phyloP scores from a whole-genome alignment of 2,113 vertebrate species.

The Gasterosteus nipponicus region DNA sequence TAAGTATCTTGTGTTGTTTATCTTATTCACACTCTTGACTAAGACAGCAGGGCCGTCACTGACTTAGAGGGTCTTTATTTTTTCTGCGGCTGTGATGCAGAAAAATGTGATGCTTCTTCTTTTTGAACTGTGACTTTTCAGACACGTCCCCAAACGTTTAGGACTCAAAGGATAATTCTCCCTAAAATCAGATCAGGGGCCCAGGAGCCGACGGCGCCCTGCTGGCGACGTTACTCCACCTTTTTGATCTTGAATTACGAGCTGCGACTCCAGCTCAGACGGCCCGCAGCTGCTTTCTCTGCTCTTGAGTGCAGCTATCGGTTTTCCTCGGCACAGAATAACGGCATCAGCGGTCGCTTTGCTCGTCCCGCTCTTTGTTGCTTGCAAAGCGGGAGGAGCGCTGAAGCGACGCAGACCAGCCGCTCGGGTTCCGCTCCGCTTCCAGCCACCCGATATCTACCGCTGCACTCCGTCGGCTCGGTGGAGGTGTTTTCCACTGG shows the following conservation, averaged over 20 bases:
- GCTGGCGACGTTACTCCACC: background rate
- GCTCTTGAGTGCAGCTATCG: constrained; percentile 14
- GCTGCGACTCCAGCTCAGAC: background rate
- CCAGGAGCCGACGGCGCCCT: background rate
- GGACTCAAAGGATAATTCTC: too few relatives aligned
- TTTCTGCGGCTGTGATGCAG: background rate
- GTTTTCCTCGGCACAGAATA: constrained; percentile 42
- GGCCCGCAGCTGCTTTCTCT: background rate
- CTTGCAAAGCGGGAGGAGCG: background rate
- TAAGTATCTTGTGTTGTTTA: too few relatives aligned
- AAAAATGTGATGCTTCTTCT: background rate
- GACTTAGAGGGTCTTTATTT: background rate
- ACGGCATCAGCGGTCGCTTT: constrained; percentile 55
- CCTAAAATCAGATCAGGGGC: background rate
- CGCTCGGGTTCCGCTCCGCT: constrained; percentile 46
- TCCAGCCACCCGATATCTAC: constrained; percentile 21
- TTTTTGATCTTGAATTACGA: background rate
- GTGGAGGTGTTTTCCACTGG: background rate
- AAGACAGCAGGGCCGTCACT: background rate
- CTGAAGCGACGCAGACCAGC: background rate
- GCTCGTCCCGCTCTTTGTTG: constrained; percentile 6
- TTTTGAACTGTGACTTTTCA: background rate
- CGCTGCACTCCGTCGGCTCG: background rate
- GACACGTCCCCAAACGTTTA: background rate
- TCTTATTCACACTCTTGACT: too few relatives aligned